These are phyloP conservation scores for Diplosoma virens DNA, from an alignment of 23 tunicate genomes.

Conservation along the genomic window DNA sequence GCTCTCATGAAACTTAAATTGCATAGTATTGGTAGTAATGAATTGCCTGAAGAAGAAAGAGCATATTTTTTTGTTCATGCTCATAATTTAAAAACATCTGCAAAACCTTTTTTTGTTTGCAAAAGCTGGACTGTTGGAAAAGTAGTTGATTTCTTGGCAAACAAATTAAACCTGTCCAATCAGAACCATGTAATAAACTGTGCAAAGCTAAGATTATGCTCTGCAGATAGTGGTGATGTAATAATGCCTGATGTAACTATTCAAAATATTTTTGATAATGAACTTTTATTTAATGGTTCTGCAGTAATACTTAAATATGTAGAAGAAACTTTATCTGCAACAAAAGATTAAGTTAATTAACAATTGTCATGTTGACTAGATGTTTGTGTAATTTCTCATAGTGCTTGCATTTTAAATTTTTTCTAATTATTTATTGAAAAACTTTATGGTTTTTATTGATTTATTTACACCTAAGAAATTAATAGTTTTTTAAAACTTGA, in stretches of 20 bases:
- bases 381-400: too few species aligned
- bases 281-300: conserved; percentile 40
- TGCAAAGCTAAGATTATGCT: conserved; percentile 10
- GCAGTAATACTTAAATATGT: too few species aligned
- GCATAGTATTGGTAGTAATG: conserved; percentile 36
- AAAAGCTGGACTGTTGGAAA: conserved; percentile 65
- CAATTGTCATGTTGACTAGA: too few species aligned
- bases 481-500: too few species aligned
- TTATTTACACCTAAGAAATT: too few species aligned
- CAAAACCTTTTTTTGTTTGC: conserved; percentile 30
- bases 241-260: background rate
- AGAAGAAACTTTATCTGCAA: too few species aligned
- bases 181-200: conserved; percentile 25
- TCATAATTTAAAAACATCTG: background rate
- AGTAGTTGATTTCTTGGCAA: conserved; percentile 26
- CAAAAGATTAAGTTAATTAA: too few species aligned
- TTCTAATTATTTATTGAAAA: too few species aligned
- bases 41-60: conserved; percentile 35
- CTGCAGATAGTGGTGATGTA: conserved; percentile 2
- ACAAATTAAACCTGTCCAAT: conserved; percentile 24
- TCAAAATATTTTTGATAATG: conserved; percentile 6
- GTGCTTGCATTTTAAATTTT: too few species aligned
- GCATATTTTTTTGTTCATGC: conserved; percentile 36
- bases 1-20: conserved; percentile 76
- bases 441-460: too few species aligned